Evolutionary conservation across 2,888 invertebrate species (phyloP).

Genomic region (Chaitophorus viminalis): DNA sequence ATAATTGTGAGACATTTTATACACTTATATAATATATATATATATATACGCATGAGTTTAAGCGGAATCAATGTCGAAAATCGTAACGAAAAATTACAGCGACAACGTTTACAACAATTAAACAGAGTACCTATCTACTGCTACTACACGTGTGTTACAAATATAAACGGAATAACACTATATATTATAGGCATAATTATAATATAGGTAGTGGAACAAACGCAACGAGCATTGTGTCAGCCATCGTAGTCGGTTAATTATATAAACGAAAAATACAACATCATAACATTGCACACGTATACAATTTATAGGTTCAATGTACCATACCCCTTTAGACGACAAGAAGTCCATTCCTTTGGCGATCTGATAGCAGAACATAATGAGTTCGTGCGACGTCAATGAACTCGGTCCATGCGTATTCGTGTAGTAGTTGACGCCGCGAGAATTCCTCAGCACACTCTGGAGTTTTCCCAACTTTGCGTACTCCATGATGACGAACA

Average conservation of each 20-base stretch:
- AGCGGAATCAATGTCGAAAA: not conserved
- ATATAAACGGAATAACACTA: no score
- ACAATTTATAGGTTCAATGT: conserved; percentile 63
- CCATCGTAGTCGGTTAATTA: not conserved
- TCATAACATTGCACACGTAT: not conserved
- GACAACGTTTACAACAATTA: no score
- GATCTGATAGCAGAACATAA: conserved; percentile 91
- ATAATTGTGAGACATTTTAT: not conserved
- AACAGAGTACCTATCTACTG: no score
- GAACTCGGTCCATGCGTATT: conserved; percentile 81
- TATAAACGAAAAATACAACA: not conserved
- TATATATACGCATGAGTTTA: not conserved
- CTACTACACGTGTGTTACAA: no score
- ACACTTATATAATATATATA: no score
- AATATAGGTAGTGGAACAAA: not conserved
- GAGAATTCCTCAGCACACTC: conserved; percentile 84
- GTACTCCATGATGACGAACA: conserved; percentile 92
- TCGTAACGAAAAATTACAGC: no score
- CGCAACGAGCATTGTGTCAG: not conserved
- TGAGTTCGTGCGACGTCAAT: conserved; percentile 86
- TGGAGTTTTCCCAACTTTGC: conserved; percentile 89
- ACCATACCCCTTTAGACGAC: conserved; percentile 81
- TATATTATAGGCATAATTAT: no score
- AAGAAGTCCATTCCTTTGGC: conserved; percentile 90
- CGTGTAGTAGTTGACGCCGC: conserved; percentile 84